Evolutionary conservation across 2,888 invertebrate species (phyloP).

Genomic region (Pristionchus mayeri): DNA sequence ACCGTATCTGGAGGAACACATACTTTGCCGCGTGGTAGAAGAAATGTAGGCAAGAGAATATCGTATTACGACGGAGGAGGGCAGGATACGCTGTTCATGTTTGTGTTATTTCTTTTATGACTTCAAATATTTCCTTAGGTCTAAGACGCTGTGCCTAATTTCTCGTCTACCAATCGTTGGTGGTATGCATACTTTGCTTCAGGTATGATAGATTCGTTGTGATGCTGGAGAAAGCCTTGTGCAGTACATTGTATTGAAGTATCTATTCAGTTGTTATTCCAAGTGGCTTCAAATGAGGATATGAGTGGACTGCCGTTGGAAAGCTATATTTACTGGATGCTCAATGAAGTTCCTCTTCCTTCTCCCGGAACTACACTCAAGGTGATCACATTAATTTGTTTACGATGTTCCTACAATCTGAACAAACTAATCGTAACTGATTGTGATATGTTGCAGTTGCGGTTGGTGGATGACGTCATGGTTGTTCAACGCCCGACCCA

Average conservation of each 20-base stretch:
- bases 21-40: conserved; percentile 69
- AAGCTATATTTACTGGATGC: conserved; percentile 93
- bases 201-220: not conserved
- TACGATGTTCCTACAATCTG: too few relatives aligned
- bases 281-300: conserved; percentile 80
- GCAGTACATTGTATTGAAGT: not conserved
- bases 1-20: conserved; percentile 68
- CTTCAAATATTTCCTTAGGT: conserved; percentile 53
- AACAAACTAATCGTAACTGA: too few relatives aligned
- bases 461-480: conserved; percentile 59
- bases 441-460: too few relatives aligned
- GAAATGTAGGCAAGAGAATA: conserved; percentile 68
- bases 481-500: conserved; percentile 76
- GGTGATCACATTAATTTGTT: too few relatives aligned
- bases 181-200: conserved; percentile 88
- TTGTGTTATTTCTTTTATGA: conserved; percentile 42
- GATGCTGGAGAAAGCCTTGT: too few relatives aligned
- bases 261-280: conserved; percentile 81
- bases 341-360: conserved; percentile 92
- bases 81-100: conserved; percentile 92
- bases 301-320: conserved; percentile 83
- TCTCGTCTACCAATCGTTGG: conserved; percentile 90
- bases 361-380: conserved; percentile 88
- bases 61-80: conserved; percentile 85
- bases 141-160: conserved; percentile 93